Evolutionary conservation across 1,140 invertebrate species (phyloP).

Genomic region (Berghia stephanieae): DNA sequence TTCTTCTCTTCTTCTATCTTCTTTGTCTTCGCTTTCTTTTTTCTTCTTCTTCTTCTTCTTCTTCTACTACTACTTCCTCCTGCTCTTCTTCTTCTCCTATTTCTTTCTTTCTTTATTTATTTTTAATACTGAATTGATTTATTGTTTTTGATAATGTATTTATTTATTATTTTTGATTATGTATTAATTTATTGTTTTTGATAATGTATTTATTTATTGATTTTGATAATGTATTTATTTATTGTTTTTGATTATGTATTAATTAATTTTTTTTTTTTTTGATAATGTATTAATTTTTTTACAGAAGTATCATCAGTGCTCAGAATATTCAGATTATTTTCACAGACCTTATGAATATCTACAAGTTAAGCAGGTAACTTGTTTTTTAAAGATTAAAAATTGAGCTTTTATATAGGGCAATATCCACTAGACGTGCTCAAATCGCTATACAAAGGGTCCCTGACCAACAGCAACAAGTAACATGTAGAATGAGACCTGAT

Average conservation of each 20-base stretch:
- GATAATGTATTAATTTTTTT: slow-evolving; percentile 36
- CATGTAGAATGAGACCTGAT: too few relatives aligned
- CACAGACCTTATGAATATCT: slow-evolving; percentile 51
- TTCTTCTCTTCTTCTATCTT: not conserved
- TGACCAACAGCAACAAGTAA: too few relatives aligned
- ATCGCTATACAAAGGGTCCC: too few relatives aligned
- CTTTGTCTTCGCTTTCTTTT: not conserved
- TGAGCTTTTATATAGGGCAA: too few relatives aligned
- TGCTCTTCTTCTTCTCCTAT: not conserved
- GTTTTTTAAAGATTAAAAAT: not conserved
- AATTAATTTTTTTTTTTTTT: not conserved
- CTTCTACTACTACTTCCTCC: not conserved
- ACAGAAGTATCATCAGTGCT: slow-evolving; percentile 53
- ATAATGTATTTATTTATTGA: not conserved
- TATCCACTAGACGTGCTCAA: too few relatives aligned
- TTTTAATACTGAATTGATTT: not conserved
- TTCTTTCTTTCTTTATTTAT: too few relatives aligned
- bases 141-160: not conserved
- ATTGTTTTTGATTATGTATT: not conserved
- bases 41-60: not conserved
- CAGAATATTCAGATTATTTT: slow-evolving; percentile 59
- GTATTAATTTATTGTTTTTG: not conserved
- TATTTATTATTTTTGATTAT: not conserved
- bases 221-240: not conserved
- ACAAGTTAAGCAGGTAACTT: slow-evolving; percentile 53